Evolutionary conservation across 2,113 vertebrate species (phyloP).

Genomic region (Vulpes lagopus): DNA sequence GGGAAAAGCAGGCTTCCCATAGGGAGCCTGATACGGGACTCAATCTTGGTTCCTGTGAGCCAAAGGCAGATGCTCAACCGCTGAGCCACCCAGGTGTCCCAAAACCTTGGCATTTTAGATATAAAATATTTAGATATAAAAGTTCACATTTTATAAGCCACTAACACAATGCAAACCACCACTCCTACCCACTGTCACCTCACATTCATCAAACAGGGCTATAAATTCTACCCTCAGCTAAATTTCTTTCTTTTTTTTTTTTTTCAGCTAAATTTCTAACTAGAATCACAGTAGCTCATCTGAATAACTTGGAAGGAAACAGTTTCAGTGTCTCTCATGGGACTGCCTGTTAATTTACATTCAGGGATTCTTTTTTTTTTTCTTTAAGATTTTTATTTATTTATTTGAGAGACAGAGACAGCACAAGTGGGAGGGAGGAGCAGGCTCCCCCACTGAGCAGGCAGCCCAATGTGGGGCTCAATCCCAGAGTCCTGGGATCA

Average conservation of each 20-base stretch:
- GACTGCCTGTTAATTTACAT: background rate
- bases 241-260: too few relatives aligned
- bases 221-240: background rate
- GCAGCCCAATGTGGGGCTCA: too few relatives aligned
- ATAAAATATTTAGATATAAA: conserved; percentile 32
- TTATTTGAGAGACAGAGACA: too few relatives aligned
- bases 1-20: too few relatives aligned
- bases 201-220: background rate
- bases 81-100: too few relatives aligned
- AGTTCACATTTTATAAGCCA: conserved; percentile 20
- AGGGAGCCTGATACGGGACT: too few relatives aligned
- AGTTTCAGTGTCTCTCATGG: background rate
- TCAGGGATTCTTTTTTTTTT: background rate
- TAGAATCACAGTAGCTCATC: background rate
- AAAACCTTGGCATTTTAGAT: conserved; percentile 16
- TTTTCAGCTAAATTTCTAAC: background rate
- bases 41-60: too few relatives aligned
- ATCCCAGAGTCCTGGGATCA: too few relatives aligned
- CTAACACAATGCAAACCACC: background rate
- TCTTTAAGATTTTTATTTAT: too few relatives aligned
- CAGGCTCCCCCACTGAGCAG: too few relatives aligned
- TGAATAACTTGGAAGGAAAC: background rate
- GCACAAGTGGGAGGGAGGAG: too few relatives aligned
- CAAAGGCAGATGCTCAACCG: too few relatives aligned
- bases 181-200: background rate